Evolutionary conservation across 1,140 invertebrate species (phyloP).

Genomic region (Mya arenaria): DNA sequence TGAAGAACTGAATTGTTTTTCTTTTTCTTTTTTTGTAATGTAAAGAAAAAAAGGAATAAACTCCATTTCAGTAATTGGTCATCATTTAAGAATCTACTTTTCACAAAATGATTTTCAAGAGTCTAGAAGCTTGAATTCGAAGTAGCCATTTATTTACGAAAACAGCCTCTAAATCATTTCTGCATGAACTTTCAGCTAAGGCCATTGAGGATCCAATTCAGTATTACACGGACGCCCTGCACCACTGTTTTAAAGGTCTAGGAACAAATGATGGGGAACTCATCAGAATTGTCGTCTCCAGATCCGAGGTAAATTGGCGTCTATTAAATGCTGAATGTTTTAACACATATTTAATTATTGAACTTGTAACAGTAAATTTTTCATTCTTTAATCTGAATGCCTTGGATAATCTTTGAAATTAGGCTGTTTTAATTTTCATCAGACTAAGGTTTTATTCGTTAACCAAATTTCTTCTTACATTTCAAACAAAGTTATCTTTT

Average conservation of each 20-base stretch:
- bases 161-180: not conserved
- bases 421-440: no score
- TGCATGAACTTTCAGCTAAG: constrained; percentile 58
- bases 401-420: no score
- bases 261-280: constrained; percentile 94
- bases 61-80: not conserved
- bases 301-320: constrained; percentile 85
- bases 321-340: no score
- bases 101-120: not conserved
- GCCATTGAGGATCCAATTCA: constrained; percentile 79
- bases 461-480: no score
- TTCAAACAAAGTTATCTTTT: no score
- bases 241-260: constrained; percentile 88
- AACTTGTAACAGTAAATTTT: no score
- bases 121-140: not conserved
- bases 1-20: not conserved
- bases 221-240: constrained; percentile 95
- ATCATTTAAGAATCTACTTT: not conserved
- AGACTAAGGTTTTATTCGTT: no score
- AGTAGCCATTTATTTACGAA: not conserved
- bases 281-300: constrained; percentile 93
- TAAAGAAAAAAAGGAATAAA: not conserved
- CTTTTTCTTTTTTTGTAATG: not conserved
- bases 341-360: no score
- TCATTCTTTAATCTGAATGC: no score